Percentiles rank a stretch among this genome's conserved stretches.
phyloP scores from a whole-genome alignment of 2,113 vertebrate genomes.

The Potamarius usumacintae region DNA sequence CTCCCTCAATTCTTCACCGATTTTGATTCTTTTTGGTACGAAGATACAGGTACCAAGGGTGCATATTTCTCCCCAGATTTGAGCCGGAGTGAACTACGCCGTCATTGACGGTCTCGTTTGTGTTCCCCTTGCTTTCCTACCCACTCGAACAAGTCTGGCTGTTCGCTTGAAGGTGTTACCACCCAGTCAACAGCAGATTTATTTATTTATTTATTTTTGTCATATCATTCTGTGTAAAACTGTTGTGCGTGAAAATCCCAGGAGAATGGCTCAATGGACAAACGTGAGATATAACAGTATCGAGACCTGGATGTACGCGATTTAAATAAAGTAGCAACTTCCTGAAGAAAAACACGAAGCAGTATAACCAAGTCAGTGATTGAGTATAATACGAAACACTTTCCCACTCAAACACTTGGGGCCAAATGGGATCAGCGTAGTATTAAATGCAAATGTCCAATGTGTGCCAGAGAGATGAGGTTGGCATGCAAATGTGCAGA shows the following conservation, averaged over 20 bases:
- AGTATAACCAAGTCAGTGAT: neutral
- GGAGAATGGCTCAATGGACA: neutral
- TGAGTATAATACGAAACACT: constrained; percentile 21
- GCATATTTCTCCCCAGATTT: too few species aligned
- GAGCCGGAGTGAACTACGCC: too few species aligned
- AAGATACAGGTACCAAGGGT: too few species aligned
- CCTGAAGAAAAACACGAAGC: neutral
- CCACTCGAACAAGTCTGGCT: neutral
- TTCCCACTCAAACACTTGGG: neutral
- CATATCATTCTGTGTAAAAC: neutral
- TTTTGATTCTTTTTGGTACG: too few species aligned
- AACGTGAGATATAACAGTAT: neutral
- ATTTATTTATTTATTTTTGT: neutral
- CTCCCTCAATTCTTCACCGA: too few species aligned
- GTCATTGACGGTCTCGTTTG: too few species aligned
- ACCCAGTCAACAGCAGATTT: neutral
- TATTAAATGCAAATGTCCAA: constrained; percentile 35
- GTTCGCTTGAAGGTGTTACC: neutral
- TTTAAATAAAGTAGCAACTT: neutral
- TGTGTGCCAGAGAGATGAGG: constrained; percentile 19
- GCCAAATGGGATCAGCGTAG: constrained; percentile 19
- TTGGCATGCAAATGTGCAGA: constrained; percentile 17
- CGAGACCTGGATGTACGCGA: neutral
- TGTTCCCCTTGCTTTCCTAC: neutral
- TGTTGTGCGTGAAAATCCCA: neutral